Evolutionary conservation across 2,888 invertebrate genomes (phyloP).

Genomic region (Chrysolina haemoptera): DNA sequence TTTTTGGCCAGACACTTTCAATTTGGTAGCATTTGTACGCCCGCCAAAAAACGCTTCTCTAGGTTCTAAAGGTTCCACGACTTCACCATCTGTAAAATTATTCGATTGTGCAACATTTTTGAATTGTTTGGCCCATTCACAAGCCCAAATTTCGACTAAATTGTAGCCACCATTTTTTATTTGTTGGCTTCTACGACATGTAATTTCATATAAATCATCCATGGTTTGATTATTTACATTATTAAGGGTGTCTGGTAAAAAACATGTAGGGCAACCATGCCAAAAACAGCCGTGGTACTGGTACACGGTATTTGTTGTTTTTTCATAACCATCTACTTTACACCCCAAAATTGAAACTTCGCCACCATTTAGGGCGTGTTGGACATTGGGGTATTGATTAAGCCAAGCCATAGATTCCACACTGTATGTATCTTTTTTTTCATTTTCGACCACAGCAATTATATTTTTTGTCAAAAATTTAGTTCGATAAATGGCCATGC

Average conservation of each 20-base stretch:
- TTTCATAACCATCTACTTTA: conserved; percentile 23
- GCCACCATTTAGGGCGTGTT: neutral
- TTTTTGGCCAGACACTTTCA: conserved; percentile 44
- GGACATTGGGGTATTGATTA: conserved; percentile 10
- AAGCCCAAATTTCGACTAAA: conserved; percentile 21
- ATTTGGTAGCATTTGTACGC: conserved; percentile 49
- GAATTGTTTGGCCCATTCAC: conserved; percentile 12
- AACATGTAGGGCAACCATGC: conserved; percentile 24
- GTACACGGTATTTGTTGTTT: conserved; percentile 21
- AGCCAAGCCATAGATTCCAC: conserved; percentile 15
- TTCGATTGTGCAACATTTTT: neutral
- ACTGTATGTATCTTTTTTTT: conserved; percentile 17
- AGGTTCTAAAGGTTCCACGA: conserved; percentile 37
- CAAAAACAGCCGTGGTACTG: conserved; percentile 28
- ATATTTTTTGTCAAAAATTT: neutral
- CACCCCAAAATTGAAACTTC: conserved; percentile 17
- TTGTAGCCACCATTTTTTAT: conserved; percentile 24
- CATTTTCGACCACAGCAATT: conserved; percentile 15
- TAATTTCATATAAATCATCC: conserved; percentile 27
- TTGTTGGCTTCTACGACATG: conserved; percentile 14
- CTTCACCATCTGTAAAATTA: neutral
- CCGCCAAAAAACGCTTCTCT: conserved; percentile 51
- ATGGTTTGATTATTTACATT: conserved; percentile 18
- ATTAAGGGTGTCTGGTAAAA: neutral
- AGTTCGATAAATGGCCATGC: conserved; percentile 11